A percentile compares a stretch with the other conserved stretches of the same genome.
These are phyloP conservation scores for Ceratothoa steindachneri DNA, from an alignment of 2,888 invertebrate species.

Conservation along the genomic window DNA sequence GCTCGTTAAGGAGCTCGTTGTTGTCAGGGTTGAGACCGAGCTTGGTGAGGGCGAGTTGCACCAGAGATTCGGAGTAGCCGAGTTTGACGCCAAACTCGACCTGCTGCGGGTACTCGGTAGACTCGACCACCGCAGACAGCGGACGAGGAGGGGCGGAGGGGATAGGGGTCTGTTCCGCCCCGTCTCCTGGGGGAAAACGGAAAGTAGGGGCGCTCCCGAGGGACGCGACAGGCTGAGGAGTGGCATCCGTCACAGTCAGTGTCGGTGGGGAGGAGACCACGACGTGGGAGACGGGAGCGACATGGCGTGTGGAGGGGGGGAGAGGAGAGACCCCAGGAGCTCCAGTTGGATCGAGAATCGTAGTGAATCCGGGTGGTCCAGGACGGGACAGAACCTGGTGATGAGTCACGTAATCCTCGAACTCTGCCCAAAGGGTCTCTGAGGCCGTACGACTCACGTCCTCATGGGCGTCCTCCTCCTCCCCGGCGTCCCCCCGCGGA, in stretches of 20 bases:
- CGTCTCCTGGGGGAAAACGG: conserved; percentile 20
- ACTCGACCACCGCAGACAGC: conserved; percentile 66
- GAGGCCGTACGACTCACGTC: conserved; percentile 77
- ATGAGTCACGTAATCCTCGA: conserved; percentile 71
- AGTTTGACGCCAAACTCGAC: conserved; percentile 87
- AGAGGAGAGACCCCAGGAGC: background rate
- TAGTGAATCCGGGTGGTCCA: background rate
- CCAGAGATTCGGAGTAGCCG: conserved; percentile 82
- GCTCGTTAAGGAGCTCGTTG: conserved; percentile 80
- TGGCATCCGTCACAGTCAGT: background rate
- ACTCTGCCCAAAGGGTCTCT: conserved; percentile 79
- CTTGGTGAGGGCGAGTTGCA: conserved; percentile 74
- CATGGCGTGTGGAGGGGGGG: background rate
- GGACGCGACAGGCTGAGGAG: background rate
- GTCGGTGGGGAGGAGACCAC: background rate
- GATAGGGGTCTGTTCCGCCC: conserved; percentile 5
- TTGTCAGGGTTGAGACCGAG: conserved; percentile 79
- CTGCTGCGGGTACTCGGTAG: conserved; percentile 70
- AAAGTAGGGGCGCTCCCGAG: background rate
- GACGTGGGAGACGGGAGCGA: background rate
- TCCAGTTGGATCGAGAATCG: background rate
- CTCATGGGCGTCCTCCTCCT: conserved; percentile 60
- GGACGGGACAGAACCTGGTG: conserved; percentile 4
- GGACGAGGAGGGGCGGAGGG: background rate
- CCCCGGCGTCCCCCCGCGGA: too few species aligned